These are phyloP conservation scores for Dolichotis patagonum DNA, from an alignment of 2,113 vertebrate genomes.

Conservation along the genomic window DNA sequence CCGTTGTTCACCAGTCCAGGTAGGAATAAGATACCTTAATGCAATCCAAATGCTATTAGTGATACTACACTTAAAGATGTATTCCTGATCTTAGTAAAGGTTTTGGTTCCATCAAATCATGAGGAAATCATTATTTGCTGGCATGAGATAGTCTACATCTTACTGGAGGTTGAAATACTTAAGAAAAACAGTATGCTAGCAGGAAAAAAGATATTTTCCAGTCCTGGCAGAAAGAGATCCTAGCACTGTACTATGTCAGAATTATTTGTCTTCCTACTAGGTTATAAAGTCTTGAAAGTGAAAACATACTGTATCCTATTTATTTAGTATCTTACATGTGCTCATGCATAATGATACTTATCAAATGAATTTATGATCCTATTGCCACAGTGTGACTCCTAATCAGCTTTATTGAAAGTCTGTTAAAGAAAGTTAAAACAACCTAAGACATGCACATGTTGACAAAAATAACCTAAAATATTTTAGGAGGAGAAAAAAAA, in stretches of 20 bases:
- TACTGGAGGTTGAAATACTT: slow-evolving; percentile 14
- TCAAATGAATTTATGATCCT: neutral
- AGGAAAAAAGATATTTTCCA: neutral
- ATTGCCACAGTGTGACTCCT: neutral
- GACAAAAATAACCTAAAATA: slow-evolving; percentile 24
- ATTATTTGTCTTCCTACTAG: neutral
- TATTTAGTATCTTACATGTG: neutral
- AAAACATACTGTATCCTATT: neutral
- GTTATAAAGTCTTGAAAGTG: neutral
- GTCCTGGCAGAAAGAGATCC: slow-evolving; percentile 2
- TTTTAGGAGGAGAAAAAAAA: neutral
- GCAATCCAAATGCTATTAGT: neutral
- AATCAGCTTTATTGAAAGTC: slow-evolving; percentile 54
- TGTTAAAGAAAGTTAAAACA: neutral
- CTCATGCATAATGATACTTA: neutral
- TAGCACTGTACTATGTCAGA: neutral
- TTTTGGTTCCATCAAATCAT: neutral
- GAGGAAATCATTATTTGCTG: neutral
- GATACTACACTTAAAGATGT: neutral
- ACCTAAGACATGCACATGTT: neutral
- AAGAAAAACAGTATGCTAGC: neutral
- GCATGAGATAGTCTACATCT: neutral
- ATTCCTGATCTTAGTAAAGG: neutral
- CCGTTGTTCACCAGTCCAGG: neutral
- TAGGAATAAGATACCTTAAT: neutral